These are phyloP conservation scores for Karalla daura DNA, from an alignment of 2,797 vertebrate species.

Conservation along the genomic window DNA sequence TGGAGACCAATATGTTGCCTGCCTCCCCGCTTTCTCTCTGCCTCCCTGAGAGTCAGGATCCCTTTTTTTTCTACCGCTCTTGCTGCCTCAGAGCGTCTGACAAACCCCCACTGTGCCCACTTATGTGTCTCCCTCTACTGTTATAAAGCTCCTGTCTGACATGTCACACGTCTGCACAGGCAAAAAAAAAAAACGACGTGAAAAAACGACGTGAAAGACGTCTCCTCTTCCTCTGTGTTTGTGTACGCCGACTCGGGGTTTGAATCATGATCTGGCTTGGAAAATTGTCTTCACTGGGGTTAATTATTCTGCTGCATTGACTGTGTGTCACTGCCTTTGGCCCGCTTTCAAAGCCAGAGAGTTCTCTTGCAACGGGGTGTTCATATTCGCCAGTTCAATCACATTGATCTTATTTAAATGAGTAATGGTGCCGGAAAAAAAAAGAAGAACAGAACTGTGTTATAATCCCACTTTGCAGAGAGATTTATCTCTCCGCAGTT, in stretches of 20 bases:
- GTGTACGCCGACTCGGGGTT: constrained; percentile 18
- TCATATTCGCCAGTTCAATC: not conserved
- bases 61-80: constrained; percentile 32
- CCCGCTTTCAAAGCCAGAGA: constrained; percentile 9
- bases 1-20: constrained; percentile 73
- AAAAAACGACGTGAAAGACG: constrained; percentile 12
- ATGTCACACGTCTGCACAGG: constrained; percentile 34
- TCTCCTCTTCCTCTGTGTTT: constrained; percentile 10
- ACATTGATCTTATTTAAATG: not conserved
- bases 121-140: constrained; percentile 62
- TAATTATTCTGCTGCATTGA: constrained; percentile 23
- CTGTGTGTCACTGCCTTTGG: constrained; percentile 7
- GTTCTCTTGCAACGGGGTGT: constrained; percentile 6
- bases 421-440: not conserved
- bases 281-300: constrained; percentile 13
- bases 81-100: constrained; percentile 48
- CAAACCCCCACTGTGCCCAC: constrained; percentile 67
- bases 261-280: constrained; percentile 27
- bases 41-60: constrained; percentile 44
- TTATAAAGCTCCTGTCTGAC: constrained; percentile 48
- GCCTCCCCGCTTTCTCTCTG: constrained; percentile 52
- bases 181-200: constrained; percentile 10
- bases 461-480: not conserved
- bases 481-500: not conserved
- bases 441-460: not conserved